Conservation (phyloP, 2,113 vertebrate genomes). For the Oreochromis niloticus region DNA sequence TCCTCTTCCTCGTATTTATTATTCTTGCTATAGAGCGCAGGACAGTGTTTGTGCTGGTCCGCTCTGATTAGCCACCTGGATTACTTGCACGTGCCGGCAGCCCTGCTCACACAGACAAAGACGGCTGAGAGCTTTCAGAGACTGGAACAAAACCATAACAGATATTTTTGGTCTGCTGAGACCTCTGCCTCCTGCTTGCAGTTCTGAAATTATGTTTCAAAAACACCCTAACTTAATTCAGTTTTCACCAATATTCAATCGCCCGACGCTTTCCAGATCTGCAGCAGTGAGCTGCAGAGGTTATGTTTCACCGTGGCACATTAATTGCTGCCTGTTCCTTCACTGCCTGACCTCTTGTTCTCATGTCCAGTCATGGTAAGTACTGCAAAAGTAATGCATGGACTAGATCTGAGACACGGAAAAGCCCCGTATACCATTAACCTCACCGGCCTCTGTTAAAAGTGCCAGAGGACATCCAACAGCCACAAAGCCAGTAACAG, state of each 20-base stretch:
- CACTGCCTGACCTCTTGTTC: conserved; percentile 59
- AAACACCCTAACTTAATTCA: background rate
- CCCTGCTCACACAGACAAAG: background rate
- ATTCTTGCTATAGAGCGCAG: conserved; percentile 29
- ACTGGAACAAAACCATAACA: conserved; percentile 6
- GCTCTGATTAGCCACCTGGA: conserved; percentile 28
- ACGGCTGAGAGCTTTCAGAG: conserved; percentile 19
- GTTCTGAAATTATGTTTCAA: background rate
- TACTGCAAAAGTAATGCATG: conserved; percentile 66
- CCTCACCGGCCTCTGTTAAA: conserved; percentile 13
- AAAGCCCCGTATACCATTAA: conserved; percentile 30
- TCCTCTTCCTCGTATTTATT: conserved; percentile 23
- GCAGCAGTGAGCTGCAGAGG: background rate
- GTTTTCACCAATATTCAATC: background rate
- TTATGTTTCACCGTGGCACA: background rate
- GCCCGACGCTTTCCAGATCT: background rate
- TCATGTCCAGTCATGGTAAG: conserved; percentile 56
- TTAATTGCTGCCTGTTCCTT: conserved; percentile 1
- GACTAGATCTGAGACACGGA: background rate
- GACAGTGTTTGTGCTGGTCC: conserved; percentile 30
- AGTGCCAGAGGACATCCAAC: background rate
- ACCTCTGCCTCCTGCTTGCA: conserved; percentile 10
- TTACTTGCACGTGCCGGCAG: background rate
- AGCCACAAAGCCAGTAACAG: conserved; percentile 36
- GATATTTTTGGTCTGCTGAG: background rate